Evolutionary conservation across 2,888 invertebrate genomes (phyloP), one percentile per base, ranked within the genome.

Genomic region (Acronicta leporina): DNA sequence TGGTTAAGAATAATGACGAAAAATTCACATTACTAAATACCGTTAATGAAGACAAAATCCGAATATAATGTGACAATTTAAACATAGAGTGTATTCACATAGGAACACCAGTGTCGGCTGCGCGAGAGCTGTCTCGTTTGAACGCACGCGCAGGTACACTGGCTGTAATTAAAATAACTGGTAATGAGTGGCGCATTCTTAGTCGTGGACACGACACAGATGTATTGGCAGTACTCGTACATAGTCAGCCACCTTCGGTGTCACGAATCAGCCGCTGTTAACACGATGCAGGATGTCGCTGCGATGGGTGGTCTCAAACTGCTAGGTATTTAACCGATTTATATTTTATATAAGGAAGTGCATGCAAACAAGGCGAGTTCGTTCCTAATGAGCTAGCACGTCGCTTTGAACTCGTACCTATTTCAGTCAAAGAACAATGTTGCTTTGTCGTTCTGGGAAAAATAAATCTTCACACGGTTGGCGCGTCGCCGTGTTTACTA

Each of bases 361-460:
- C 64, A 77, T 76, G 77, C 82, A 82, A 82, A 83, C 82, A 81
- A 74, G 79, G 56, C 72, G 74, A 79, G 80, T 76, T 83, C 71
- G 76, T 72, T 83, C 69, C 82, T 87, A 90, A 91, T 89, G 87
- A 90, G 87, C 83, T 83, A 80, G 83, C 87, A 83, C 81, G 73
- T 75, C 74, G 85, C 91, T 91, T 89, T 90, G 90, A 90, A 89
- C 88, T 85, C 84, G 71, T 75, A 81, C 83, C 86, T 90, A 89
- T 91, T 86, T 89, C 87, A 87, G 89, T 77, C 77, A 74, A 81
- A 80, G 82, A 86, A 90, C 91, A 90, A 88, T 91, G 90, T 87
- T 83, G 84, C 87, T 90, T 88, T 89, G 88, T 89, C 81, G 83
- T 90, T 88, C 90, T 91, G 87, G 87, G 90, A 91, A 91, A 87